Evolutionary conservation across 2,113 vertebrate genomes (phyloP).

Genomic region (Chaetodon auriga): DNA sequence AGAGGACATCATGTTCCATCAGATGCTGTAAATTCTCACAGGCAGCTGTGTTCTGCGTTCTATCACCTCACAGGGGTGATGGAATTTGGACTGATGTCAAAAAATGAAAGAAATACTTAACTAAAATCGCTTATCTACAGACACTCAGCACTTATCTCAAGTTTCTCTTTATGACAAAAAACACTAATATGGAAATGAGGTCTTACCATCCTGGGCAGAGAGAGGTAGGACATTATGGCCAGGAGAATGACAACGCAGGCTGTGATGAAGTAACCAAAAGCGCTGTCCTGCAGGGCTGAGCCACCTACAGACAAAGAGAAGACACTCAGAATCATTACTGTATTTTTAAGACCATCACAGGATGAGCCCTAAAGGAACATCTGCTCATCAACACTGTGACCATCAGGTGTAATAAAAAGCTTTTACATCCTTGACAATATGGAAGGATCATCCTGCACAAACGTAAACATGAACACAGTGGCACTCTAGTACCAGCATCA

Average conservation of each 20-base stretch:
- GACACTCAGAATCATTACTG: background rate
- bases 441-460: background rate
- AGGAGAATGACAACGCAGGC: conserved; percentile 90
- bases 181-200: background rate
- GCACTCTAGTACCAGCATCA: background rate
- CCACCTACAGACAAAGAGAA: conserved; percentile 83
- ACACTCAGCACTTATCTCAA: background rate
- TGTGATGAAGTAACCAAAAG: conserved; percentile 95
- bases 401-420: background rate
- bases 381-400: background rate
- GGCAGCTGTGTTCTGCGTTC: background rate
- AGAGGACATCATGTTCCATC: background rate
- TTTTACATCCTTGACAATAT: background rate
- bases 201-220: conserved; percentile 90
- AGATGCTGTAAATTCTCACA: background rate
- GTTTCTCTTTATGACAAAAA: too few relatives aligned
- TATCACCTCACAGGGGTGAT: background rate
- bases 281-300: conserved; percentile 87
- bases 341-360: background rate
- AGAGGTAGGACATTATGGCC: conserved; percentile 89
- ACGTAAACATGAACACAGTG: background rate
- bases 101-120: background rate
- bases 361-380: background rate
- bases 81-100: background rate
- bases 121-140: background rate